Percentiles rank a stretch among this genome's conserved stretches.
These are phyloP conservation scores for Spodoptera exigua DNA, from an alignment of 2,888 invertebrate species.

Conservation along the genomic window DNA sequence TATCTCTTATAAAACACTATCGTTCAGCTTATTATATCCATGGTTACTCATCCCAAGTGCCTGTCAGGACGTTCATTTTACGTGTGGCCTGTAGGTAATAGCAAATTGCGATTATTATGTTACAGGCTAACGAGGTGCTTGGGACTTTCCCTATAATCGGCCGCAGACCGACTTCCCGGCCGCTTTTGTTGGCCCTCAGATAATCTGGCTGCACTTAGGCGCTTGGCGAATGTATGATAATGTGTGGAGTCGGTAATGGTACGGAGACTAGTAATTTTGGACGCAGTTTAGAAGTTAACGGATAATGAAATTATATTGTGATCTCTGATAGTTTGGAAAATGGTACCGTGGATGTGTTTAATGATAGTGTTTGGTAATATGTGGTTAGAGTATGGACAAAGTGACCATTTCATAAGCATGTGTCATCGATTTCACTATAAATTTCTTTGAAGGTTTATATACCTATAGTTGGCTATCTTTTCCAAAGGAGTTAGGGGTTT, in stretches of 20 bases:
- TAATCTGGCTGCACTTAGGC: constrained; percentile 35
- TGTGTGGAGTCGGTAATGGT: constrained; percentile 37
- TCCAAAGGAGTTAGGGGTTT: no score
- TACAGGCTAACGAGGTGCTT: constrained; percentile 73
- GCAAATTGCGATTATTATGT: constrained; percentile 76
- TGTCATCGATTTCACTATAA: no score
- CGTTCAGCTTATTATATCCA: constrained; percentile 59
- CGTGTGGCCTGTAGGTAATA: constrained; percentile 68
- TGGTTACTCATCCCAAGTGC: constrained; percentile 65
- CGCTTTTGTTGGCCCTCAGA: constrained; percentile 40
- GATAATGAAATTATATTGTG: constrained; percentile 50
- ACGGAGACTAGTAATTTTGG: constrained; percentile 35
- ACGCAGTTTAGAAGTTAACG: constrained; percentile 42
- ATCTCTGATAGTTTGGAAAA: constrained; percentile 10
- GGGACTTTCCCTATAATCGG: constrained; percentile 70
- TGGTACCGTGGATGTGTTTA: not conserved
- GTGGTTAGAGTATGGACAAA: no score
- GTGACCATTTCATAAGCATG: no score
- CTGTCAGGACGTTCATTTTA: constrained; percentile 58
- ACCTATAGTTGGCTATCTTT: no score
- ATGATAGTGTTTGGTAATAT: not conserved
- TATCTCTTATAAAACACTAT: constrained; percentile 31
- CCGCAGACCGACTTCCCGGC: constrained; percentile 38
- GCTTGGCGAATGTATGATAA: constrained; percentile 57
- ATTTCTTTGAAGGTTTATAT: no score